Conservation (phyloP, 2,888 invertebrate species). For the Enchytraeus crypticus region DNA sequence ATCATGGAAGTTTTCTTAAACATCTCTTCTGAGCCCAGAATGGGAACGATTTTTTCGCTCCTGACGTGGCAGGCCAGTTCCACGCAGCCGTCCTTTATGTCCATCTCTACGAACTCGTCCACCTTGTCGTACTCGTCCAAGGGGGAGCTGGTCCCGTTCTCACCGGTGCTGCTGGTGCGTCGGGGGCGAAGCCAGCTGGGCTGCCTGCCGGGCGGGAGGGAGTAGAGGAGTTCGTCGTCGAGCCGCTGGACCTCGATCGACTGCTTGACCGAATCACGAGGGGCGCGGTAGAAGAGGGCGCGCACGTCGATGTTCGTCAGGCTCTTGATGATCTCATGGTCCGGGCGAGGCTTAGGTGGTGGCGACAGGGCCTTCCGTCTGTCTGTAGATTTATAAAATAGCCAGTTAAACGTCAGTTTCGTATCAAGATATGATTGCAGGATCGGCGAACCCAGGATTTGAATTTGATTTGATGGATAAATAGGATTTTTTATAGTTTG, state of each 20-base stretch:
- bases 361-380: no score
- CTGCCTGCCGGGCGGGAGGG: slow-evolving; percentile 16
- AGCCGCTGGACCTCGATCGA: slow-evolving; percentile 28
- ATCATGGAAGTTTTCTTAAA: slow-evolving; percentile 45
- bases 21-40: slow-evolving; percentile 42
- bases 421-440: no score
- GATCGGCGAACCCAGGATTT: no score
- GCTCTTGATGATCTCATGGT: no score
- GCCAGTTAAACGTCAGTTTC: no score
- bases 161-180: neutral
- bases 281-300: slow-evolving; percentile 10
- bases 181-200: slow-evolving; percentile 1
- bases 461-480: no score
- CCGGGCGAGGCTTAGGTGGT: no score
- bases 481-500: no score
- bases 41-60: slow-evolving; percentile 42
- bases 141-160: slow-evolving; percentile 1
- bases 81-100: slow-evolving; percentile 23
- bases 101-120: slow-evolving; percentile 29
- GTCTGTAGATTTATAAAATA: no score
- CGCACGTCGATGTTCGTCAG: slow-evolving; percentile 2
- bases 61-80: slow-evolving; percentile 35
- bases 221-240: slow-evolving; percentile 26
- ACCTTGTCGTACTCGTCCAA: slow-evolving; percentile 29
- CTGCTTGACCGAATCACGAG: slow-evolving; percentile 26